These are phyloP conservation scores for Danio albolineatus DNA, from an alignment of 2,797 vertebrate species.

Conservation along the genomic window DNA sequence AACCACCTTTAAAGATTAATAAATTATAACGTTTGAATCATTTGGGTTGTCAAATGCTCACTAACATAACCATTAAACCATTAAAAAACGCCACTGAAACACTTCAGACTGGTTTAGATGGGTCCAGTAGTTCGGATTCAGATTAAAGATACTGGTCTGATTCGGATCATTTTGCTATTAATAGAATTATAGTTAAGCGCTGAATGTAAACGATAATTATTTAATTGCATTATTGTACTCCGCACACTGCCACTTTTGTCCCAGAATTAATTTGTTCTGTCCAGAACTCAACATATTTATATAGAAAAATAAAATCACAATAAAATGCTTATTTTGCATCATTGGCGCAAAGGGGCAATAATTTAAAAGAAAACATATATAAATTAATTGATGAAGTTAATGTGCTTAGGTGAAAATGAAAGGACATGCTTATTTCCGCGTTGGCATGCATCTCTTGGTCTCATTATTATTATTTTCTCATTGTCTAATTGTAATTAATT, in stretches of 20 bases:
- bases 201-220: not conserved
- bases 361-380: not conserved
- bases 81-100: not conserved
- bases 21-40: not conserved
- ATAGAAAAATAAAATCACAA: not conserved
- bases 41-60: not conserved
- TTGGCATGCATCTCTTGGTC: constrained; percentile 16
- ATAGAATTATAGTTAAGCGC: constrained; percentile 5
- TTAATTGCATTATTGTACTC: constrained; percentile 25
- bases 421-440: constrained; percentile 45
- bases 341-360: too few relatives aligned
- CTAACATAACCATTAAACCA: not conserved
- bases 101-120: constrained; percentile 11
- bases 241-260: not conserved
- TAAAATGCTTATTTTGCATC: not conserved
- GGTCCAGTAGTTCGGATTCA: constrained; percentile 7
- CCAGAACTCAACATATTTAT: not conserved
- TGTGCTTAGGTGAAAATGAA: constrained; percentile 35
- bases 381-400: not conserved
- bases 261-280: not conserved
- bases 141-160: constrained; percentile 6
- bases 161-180: constrained; percentile 12
- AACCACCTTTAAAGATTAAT: not conserved
- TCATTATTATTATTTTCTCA: not conserved
- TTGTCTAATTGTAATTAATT: not conserved